Base-by-base conservation (phyloP, 1,140 invertebrate species). In the Nilaparvata lugens region DNA sequence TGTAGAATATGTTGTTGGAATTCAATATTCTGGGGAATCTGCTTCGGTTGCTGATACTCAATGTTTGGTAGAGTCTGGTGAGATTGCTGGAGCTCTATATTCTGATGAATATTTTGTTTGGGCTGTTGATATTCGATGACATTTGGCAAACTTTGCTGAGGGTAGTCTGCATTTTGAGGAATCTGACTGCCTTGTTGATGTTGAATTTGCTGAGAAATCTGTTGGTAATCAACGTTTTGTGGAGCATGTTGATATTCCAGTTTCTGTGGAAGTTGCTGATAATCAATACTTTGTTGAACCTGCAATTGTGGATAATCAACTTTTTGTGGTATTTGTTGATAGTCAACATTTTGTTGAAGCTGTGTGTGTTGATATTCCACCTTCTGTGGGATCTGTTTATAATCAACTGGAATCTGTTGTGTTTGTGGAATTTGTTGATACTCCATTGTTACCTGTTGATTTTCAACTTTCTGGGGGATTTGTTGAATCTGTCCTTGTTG, bases 341-440 rank as follows among this genome's bases (percentile, higher is more conserved):
- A 28, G 9, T 28, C 28, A 28, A 28, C 28, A 28, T 28, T 28
- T 28, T 28, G 28, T 28, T 28, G 28, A 28, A 9, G 28, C 28
- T 28, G 28, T n/a, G n/a, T n/a, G n/a, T n/a, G n/a, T 28, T 28
- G 28, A 28, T 28, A 28, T 28, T 28, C 28, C 28, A 28, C 28
- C 9, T 28, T 28, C 43, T 66, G 64, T 23, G 64, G 57, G 18
- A 21, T 45, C 25, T 52, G 60, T 61, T 67, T 66, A 23, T 65
- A 66, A 42, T 55, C 55, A 52, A 48, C 58, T 54, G 62, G 65
- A 48, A 61, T 43, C 25, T 60, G 61, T 58, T 56, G 57, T 54
- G 28, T 3, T 9, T 28, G 28, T 28, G 21, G n/a, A 13, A 24
- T 28, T 45, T 56, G 61, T 52, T 65, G 66, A 55, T 66, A 63